Percentiles rank a stretch among this genome's conserved stretches.
These are phyloP conservation scores for Drosophila borealis DNA, from an alignment of 2,888 invertebrate genomes.

Conservation along the genomic window DNA sequence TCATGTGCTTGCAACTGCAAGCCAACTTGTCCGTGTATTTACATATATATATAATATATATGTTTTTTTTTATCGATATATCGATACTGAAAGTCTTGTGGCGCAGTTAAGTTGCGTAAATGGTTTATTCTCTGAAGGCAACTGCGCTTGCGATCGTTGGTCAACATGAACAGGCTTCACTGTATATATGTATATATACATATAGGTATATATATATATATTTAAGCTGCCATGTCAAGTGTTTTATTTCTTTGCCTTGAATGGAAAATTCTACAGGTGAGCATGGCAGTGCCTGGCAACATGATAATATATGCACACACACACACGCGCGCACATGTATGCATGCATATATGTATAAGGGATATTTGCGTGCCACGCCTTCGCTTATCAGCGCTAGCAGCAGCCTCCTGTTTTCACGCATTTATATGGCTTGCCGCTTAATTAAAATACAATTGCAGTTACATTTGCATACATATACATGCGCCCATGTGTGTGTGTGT, in stretches of 20 bases:
- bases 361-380: constrained; percentile 55
- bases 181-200: constrained; percentile 5
- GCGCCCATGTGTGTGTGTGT: not conserved
- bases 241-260: constrained; percentile 22
- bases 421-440: constrained; percentile 38
- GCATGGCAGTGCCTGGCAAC: constrained; percentile 39
- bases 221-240: constrained; percentile 26
- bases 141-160: not conserved
- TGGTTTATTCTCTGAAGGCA: not conserved
- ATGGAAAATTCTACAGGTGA: constrained; percentile 38
- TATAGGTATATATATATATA: not conserved
- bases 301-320: constrained; percentile 36
- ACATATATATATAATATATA: too few species aligned
- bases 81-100: not conserved
- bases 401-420: constrained; percentile 18
- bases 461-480: not conserved
- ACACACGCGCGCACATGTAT: not conserved
- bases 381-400: constrained; percentile 52
- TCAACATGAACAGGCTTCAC: constrained; percentile 5
- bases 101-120: not conserved
- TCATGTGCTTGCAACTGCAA: too few species aligned
- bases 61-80: not conserved
- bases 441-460: constrained; percentile 29
- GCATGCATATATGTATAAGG: not conserved
- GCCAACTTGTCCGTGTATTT: too few species aligned